Percentiles rank a stretch among this genome's conserved stretches.
These are phyloP conservation scores for Spondyliosoma cantharus DNA, from an alignment of 2,797 vertebrate genomes.

Conservation along the genomic window DNA sequence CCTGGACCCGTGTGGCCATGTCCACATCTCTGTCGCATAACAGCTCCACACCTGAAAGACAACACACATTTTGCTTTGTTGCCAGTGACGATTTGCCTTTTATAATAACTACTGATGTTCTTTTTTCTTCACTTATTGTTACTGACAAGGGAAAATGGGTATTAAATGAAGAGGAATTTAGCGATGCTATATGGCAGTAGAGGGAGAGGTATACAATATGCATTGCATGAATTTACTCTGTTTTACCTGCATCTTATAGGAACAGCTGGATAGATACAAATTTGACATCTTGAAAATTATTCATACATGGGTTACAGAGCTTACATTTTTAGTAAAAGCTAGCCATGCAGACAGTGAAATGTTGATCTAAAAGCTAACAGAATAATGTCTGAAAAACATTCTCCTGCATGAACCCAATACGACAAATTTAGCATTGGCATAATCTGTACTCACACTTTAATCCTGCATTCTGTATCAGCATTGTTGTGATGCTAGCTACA, in stretches of 20 bases:
- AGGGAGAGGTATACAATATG: background rate
- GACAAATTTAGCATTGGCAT: background rate
- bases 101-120: background rate
- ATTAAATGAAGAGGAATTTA: background rate
- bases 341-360: background rate
- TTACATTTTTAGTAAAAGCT: conserved; percentile 4
- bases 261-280: background rate
- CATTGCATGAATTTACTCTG: background rate
- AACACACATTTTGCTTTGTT: background rate
- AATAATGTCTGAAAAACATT: conserved; percentile 19
- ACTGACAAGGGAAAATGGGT: background rate
- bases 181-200: background rate
- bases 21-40: conserved; percentile 97
- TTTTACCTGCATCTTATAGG: background rate
- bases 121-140: background rate
- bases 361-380: conserved; percentile 4
- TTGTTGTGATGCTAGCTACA: background rate
- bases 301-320: background rate
- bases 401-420: background rate
- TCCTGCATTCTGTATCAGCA: conserved; percentile 11
- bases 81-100: background rate
- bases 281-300: background rate
- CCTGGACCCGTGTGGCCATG: conserved; percentile 98
- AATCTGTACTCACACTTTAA: conserved; percentile 36
- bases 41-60: conserved; percentile 92